These are phyloP conservation scores for Maniola hyperantus DNA, from an alignment of 2,888 invertebrate genomes.

Conservation along the genomic window DNA sequence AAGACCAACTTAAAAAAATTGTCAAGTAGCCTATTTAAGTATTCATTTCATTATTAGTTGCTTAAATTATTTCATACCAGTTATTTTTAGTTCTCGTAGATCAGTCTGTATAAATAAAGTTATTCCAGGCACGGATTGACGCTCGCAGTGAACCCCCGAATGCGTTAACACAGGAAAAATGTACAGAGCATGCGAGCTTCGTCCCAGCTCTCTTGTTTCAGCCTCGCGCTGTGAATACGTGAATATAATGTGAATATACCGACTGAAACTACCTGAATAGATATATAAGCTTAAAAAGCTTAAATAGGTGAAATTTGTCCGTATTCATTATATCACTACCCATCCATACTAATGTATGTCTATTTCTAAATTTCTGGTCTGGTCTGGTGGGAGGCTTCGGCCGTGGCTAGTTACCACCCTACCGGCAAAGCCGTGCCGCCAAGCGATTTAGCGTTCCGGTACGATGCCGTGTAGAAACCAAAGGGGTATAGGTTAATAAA, in stretches of 20 bases:
- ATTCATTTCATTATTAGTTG: slow-evolving; percentile 1
- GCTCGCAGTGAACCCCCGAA: not conserved
- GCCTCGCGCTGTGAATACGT: not conserved
- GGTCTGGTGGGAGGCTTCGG: too few species aligned
- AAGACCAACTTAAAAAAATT: too few species aligned
- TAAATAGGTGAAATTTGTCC: too few species aligned
- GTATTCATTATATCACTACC: too few species aligned
- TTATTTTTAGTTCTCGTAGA: not conserved
- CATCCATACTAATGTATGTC: too few species aligned
- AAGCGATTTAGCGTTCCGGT: too few species aligned
- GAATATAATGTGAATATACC: too few species aligned
- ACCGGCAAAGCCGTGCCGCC: too few species aligned
- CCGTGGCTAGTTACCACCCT: too few species aligned
- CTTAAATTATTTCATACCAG: not conserved
- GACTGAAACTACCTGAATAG: not conserved
- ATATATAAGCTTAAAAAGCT: not conserved
- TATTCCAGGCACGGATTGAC: slow-evolving; percentile 1
- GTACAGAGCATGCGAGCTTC: not conserved
- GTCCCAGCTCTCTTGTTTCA: slow-evolving; percentile 1
- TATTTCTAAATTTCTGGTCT: too few species aligned
- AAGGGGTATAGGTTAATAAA: too few species aligned
- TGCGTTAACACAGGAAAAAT: slow-evolving; percentile 7
- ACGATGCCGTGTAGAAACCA: too few species aligned
- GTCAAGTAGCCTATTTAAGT: not conserved
- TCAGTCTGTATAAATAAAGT: not conserved